Conservation (phyloP, 1,140 invertebrate genomes). For the Anoplophora glabripennis region DNA sequence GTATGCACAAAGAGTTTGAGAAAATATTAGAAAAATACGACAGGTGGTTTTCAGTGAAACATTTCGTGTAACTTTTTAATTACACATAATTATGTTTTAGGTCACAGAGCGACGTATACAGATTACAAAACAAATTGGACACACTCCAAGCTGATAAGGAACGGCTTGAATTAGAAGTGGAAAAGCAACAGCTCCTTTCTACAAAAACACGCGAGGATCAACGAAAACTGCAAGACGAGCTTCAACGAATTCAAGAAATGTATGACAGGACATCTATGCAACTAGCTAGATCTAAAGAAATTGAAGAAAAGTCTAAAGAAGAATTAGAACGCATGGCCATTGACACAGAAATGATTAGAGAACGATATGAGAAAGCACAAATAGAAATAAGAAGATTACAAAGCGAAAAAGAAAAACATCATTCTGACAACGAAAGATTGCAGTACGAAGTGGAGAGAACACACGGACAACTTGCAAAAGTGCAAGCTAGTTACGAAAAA, state of each 20-base stretch:
- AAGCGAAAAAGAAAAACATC: conserved; percentile 81
- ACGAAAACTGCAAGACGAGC: conserved; percentile 81
- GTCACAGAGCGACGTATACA: conserved; percentile 83
- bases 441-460: conserved; percentile 81
- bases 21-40: conserved; percentile 92
- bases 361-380: conserved; percentile 84
- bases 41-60: conserved; percentile 56
- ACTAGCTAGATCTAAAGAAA: conserved; percentile 77
- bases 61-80: not conserved
- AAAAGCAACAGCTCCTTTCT: conserved; percentile 75
- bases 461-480: conserved; percentile 78
- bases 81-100: conserved; percentile 52
- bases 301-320: conserved; percentile 87
- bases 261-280: conserved; percentile 83
- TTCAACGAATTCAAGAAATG: conserved; percentile 78
- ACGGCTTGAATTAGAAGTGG: conserved; percentile 77
- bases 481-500: conserved; percentile 78
- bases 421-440: conserved; percentile 79
- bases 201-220: conserved; percentile 82
- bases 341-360: conserved; percentile 82
- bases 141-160: conserved; percentile 83
- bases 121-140: conserved; percentile 83
- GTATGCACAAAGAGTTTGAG: conserved; percentile 84
- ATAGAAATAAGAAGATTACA: conserved; percentile 77
- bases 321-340: conserved; percentile 76